Base-by-base conservation (phyloP, 2,797 vertebrate species). In the Falco berigora region DNA sequence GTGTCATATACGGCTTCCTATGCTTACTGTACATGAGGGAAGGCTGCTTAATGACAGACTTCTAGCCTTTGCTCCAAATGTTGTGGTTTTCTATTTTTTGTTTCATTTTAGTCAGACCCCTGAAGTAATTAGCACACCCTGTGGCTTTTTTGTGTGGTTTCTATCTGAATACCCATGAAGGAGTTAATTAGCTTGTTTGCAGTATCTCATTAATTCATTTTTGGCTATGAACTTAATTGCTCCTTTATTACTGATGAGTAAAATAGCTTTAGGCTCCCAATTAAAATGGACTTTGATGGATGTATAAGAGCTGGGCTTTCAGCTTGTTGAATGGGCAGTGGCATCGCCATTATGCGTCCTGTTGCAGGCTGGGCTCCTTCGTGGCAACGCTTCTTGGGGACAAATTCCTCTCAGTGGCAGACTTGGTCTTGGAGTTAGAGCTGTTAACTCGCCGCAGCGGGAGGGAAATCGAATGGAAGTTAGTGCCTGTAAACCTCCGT, bases 181-280 rank as follows among this genome's bases (percentile, higher is more conserved):
- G 79, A 94, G 92, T 97, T 96, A 97, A 97, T 95, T 92, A 95
- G 80, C 75, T 95, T 83, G 81, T 97, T 96, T 96, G 88, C 86
- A 94, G 75, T 94, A 93, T 95, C 94, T 97, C 83, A 88, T 97
- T 96, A 94, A 95, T 93, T 96, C 90, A 94, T 97, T 96, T 97
- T 95, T 69, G 8, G 81, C 94, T 91, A 68, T 21, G 23, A 96
- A 77, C 75, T 95, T 95, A 97, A 96, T 97, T 97, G 86, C 88
- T 95, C 58, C 84, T 94, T 96, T 96, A 96, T 97, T 96, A 93
- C 90, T 92, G 91, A 96, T 93, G 93, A 96, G 90, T 96, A 96
- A 96, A 97, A 91, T 90, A 96, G 88, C 97, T 96, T 94, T 89
- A 92, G 86, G 94, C 86, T 96, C 36, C 74, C 92, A 92, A 89